A percentile compares a stretch with the other conserved stretches of the same genome.
These are phyloP conservation scores for Rhagium mordax DNA, from an alignment of 2,888 invertebrate genomes.

Conservation along the genomic window DNA sequence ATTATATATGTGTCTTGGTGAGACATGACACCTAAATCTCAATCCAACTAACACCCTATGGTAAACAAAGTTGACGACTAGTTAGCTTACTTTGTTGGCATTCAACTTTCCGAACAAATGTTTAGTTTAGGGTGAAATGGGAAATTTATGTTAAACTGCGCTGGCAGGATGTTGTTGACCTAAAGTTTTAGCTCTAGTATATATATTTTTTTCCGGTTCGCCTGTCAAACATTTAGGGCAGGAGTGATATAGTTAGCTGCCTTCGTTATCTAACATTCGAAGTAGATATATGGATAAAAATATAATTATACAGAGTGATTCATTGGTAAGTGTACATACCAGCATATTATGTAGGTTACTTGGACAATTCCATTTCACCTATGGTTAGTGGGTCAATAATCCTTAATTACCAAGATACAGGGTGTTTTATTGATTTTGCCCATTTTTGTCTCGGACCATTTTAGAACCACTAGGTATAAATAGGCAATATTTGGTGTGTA, in stretches of 20 bases:
- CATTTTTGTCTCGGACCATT: too few species aligned
- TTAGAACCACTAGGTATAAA: too few species aligned
- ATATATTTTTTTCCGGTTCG: constrained; percentile 57
- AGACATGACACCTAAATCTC: constrained; percentile 52
- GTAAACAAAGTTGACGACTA: constrained; percentile 60
- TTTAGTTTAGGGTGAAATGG: constrained; percentile 64
- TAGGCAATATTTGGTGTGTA: too few species aligned
- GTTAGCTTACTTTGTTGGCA: constrained; percentile 60
- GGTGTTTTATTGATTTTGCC: too few species aligned
- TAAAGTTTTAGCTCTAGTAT: constrained; percentile 59
- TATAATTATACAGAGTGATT: constrained; percentile 6
- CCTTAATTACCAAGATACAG: too few species aligned
- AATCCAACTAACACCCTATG: constrained; percentile 48
- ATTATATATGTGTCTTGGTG: constrained; percentile 14
- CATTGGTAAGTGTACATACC: background rate
- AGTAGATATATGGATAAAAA: constrained; percentile 2
- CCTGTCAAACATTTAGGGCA: constrained; percentile 53
- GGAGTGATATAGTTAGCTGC: constrained; percentile 45
- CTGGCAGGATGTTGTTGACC: constrained; percentile 63
- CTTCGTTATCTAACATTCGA: constrained; percentile 9
- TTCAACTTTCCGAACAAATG: constrained; percentile 63
- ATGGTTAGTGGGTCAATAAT: too few species aligned
- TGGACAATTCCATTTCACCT: too few species aligned
- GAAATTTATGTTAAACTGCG: constrained; percentile 64
- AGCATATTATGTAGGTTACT: too few species aligned